Evolutionary conservation across 1,140 invertebrate genomes (phyloP), one percentile per base, ranked within the genome.

Genomic region (Oppia nitens): DNA sequence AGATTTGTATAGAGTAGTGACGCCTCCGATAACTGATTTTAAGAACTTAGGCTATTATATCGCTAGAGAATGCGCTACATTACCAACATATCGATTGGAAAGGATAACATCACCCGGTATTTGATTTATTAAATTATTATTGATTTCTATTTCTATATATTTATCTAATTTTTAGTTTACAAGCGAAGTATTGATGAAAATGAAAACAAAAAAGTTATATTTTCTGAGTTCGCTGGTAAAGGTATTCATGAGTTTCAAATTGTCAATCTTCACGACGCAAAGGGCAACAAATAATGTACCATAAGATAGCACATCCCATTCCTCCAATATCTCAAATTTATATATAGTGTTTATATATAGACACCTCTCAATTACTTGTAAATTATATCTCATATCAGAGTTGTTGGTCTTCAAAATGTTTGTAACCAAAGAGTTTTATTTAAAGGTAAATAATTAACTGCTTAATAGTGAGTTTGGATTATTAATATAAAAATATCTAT

Each of bases 191-290:
- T 74, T 55, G 76, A 78, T 47, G 68, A 64, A 0, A 66, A 72
- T 6, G 28, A 14, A 20, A 27, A 14, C 11, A 68, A 70, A 6
- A 59, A 63, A 28, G 73, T 74, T 49, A 77, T 82, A 57, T 86
- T 81, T 69, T 77, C 80, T n/a, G 80, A 81, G 64, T 87, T 84
- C 72, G 77, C 84, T 57, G 85, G 85, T 23, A 79, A 79, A 47
- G 76, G 76, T 61, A 77, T 86, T 47, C 74, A 81, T 54, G 80
- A 85, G 69, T 77, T 84, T 59, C 73, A 83, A 67, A 81, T 88
- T 63, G 65, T 80, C 21, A 86, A 87, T 70, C 71, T 84, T 55
- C 70, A 73, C 9, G 76, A 79, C 40, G 68, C 59, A 17, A 40
- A 40, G 27, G 55, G 55, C 4, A 32, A 29, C 14, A 48, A 57